Conservation (phyloP, 1,140 invertebrate species). For the Meloidogyne hapla region DNA sequence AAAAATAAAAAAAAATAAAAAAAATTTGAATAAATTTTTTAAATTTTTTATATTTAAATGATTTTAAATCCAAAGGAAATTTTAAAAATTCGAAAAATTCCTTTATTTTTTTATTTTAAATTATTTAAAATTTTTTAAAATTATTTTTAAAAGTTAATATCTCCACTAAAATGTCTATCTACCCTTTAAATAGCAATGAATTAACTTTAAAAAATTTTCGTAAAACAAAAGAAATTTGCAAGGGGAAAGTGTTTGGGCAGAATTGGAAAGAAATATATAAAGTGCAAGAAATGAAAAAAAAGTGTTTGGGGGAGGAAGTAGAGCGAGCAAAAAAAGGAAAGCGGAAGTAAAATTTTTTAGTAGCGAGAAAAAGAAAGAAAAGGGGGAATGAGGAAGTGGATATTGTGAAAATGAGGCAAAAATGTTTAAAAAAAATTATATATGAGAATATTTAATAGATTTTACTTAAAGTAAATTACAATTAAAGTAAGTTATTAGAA, state of each 20-base stretch:
- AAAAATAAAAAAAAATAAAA: neutral
- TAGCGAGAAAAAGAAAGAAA: neutral
- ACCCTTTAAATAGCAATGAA: neutral
- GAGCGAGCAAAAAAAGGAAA: neutral
- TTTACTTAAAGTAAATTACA: too few species aligned
- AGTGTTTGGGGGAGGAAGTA: neutral
- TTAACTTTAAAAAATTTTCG: neutral
- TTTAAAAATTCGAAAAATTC: too few species aligned
- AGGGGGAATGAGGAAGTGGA: neutral
- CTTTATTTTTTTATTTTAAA: too few species aligned
- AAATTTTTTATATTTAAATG: too few species aligned
- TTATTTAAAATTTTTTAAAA: too few species aligned
- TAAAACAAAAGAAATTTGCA: neutral
- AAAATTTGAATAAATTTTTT: neutral
- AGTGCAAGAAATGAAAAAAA: neutral
- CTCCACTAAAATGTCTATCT: too few species aligned
- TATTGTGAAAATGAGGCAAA: neutral
- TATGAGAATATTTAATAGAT: neutral
- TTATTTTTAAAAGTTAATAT: too few species aligned
- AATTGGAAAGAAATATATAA: neutral
- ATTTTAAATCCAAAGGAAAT: too few species aligned
- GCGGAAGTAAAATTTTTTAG: constrained; percentile 5
- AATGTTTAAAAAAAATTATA: neutral
- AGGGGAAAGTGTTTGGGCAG: neutral
- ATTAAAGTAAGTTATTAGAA: neutral